These are phyloP conservation scores for Sandelia bainsii DNA, from an alignment of 2,797 vertebrate genomes.

Conservation along the genomic window DNA sequence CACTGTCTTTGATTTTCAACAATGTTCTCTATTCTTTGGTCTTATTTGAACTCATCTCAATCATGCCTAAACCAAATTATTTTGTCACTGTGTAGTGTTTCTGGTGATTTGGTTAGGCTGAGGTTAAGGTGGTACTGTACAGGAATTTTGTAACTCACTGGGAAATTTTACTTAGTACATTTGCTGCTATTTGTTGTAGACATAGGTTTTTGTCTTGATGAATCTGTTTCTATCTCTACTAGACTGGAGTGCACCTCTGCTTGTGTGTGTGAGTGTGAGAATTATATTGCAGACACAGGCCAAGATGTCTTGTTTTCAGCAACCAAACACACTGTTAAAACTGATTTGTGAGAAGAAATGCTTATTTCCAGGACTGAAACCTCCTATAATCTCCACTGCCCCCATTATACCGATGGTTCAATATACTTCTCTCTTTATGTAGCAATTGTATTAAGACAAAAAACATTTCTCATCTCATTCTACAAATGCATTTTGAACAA, in stretches of 20 bases:
- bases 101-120: conserved; percentile 46
- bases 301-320: conserved; percentile 47
- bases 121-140: conserved; percentile 53
- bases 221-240: conserved; percentile 38
- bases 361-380: conserved; percentile 50
- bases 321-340: conserved; percentile 65
- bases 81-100: conserved; percentile 62
- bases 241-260: conserved; percentile 45
- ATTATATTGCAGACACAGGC: conserved; percentile 53
- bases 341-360: conserved; percentile 24
- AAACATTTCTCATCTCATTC: conserved; percentile 57
- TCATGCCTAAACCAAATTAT: conserved; percentile 48
- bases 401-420: conserved; percentile 43
- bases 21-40: conserved; percentile 53
- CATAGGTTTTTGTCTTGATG: conserved; percentile 56
- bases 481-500: conserved; percentile 57
- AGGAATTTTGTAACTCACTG: conserved; percentile 73
- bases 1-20: conserved; percentile 67
- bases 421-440: conserved; percentile 72
- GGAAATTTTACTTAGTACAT: conserved; percentile 69
- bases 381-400: conserved; percentile 47
- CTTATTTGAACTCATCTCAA: conserved; percentile 45
- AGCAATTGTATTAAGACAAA: conserved; percentile 67
- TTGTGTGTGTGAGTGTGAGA: conserved; percentile 29
- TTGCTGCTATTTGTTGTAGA: conserved; percentile 84